Evolutionary conservation across 1,140 invertebrate species (phyloP).

Genomic region (Eurosta solidaginis): DNA sequence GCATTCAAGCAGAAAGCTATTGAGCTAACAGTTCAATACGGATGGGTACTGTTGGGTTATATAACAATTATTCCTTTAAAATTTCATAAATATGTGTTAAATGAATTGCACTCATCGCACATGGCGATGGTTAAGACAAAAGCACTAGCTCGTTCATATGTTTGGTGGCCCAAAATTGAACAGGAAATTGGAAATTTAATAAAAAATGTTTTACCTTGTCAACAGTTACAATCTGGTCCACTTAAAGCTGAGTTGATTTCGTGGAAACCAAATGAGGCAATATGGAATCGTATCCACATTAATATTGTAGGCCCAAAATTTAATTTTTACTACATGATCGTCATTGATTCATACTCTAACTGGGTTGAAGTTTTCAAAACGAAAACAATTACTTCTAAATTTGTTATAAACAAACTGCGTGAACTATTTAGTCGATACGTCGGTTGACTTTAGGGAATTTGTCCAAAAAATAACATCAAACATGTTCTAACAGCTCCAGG

Average conservation of each 20-base stretch:
- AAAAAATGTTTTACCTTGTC: conserved; percentile 17
- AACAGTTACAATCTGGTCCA: conserved; percentile 16
- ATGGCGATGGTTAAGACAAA: no score
- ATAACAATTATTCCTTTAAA: conserved; percentile 30
- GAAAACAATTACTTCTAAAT: conserved; percentile 19
- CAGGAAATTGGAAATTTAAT: conserved; percentile 27
- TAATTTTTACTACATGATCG: not conserved
- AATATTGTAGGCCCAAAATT: not conserved
- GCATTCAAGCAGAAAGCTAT: conserved; percentile 35
- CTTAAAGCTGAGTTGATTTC: conserved; percentile 29
- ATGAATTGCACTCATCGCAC: no score
- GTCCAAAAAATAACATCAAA: conserved; percentile 24
- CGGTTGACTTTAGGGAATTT: conserved; percentile 28
- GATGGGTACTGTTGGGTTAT: conserved; percentile 37
- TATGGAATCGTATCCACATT: not conserved
- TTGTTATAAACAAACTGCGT: conserved; percentile 21
- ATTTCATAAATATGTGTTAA: conserved; percentile 15
- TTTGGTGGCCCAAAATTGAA: no score
- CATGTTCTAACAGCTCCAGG: conserved; percentile 11
- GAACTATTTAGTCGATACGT: conserved; percentile 27
- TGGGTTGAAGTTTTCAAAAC: not conserved
- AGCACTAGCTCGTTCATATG: no score
- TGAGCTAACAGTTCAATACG: conserved; percentile 40
- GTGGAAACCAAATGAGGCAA: conserved; percentile 26
- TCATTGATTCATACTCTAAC: not conserved